These are phyloP conservation scores for Myiagra hebetior DNA, from an alignment of 2,113 vertebrate genomes.

Conservation along the genomic window DNA sequence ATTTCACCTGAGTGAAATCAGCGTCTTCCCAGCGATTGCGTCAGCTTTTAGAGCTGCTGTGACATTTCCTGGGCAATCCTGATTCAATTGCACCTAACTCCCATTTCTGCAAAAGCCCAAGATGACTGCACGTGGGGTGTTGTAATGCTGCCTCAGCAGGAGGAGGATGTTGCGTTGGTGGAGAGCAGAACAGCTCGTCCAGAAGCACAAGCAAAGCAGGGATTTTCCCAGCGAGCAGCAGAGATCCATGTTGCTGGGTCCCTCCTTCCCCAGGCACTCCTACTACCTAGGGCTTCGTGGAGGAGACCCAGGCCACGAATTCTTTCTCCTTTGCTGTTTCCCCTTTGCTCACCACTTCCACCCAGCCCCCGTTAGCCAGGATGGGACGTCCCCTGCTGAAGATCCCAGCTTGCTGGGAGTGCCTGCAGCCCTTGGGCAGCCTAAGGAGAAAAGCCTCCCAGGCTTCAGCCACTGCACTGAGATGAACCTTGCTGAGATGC, in stretches of 20 bases:
- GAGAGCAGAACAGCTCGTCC: slow-evolving; percentile 17
- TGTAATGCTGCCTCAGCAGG: not conserved
- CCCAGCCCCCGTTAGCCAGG: not conserved
- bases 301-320: not conserved
- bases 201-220: not conserved
- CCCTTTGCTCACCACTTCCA: not conserved
- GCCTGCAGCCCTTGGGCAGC: not conserved
- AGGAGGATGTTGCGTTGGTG: slow-evolving; percentile 13
- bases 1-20: not conserved
- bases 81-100: not conserved
- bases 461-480: not conserved
- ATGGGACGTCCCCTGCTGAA: not conserved
- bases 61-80: not conserved
- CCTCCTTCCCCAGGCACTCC: not conserved
- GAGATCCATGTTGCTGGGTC: fast-evolving
- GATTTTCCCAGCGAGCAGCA: not conserved
- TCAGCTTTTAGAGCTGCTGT: not conserved
- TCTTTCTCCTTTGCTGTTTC: not conserved
- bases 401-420: not conserved
- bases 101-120: not conserved
- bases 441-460: not conserved
- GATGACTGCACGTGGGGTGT: not conserved
- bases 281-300: not conserved
- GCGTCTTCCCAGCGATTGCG: not conserved
- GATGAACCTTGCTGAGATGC: not conserved